Evolutionary conservation across 2,888 invertebrate species (phyloP).

Genomic region (Leptarthrus brevirostris): DNA sequence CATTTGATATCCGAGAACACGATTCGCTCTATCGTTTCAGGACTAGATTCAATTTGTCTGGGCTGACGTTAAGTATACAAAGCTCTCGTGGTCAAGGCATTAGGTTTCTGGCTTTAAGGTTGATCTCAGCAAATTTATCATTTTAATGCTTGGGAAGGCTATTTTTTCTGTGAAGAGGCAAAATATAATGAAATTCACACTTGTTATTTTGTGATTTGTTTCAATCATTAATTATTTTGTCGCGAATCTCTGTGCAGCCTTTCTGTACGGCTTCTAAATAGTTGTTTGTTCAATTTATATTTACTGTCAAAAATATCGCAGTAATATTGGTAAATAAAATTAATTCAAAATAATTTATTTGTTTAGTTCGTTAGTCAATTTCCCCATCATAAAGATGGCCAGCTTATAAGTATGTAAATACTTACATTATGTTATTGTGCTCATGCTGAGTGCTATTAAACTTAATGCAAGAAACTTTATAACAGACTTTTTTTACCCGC

Average conservation of each 20-base stretch:
- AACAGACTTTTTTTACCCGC: no score
- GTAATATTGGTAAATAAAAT: no score
- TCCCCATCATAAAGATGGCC: no score
- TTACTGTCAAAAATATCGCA: no score
- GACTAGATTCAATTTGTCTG: constrained; percentile 40
- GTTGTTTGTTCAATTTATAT: no score
- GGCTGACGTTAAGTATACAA: constrained; percentile 31
- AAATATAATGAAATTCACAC: constrained; percentile 62
- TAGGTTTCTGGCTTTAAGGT: constrained; percentile 32
- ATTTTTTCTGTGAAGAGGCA: constrained; percentile 1
- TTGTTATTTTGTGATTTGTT: constrained; percentile 60
- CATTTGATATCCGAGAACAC: constrained; percentile 43
- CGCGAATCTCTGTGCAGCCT: constrained; percentile 55
- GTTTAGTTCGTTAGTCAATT: no score
- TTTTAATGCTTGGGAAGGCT: constrained; percentile 20
- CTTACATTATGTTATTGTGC: no score
- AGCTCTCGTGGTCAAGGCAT: constrained; percentile 41
- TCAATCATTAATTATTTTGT: constrained; percentile 58
- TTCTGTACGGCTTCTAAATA: no score
- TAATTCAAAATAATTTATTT: no score
- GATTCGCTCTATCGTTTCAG: constrained; percentile 32
- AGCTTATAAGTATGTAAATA: no score
- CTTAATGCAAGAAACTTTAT: no score
- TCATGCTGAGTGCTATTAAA: no score
- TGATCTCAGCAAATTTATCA: constrained; percentile 45